Evolutionary conservation across 30 jellyfish, hydroid and myxozoan genomes (phyloP), one percentile per base, ranked within the genome.

Genomic region (Cassiopea xamachana): DNA sequence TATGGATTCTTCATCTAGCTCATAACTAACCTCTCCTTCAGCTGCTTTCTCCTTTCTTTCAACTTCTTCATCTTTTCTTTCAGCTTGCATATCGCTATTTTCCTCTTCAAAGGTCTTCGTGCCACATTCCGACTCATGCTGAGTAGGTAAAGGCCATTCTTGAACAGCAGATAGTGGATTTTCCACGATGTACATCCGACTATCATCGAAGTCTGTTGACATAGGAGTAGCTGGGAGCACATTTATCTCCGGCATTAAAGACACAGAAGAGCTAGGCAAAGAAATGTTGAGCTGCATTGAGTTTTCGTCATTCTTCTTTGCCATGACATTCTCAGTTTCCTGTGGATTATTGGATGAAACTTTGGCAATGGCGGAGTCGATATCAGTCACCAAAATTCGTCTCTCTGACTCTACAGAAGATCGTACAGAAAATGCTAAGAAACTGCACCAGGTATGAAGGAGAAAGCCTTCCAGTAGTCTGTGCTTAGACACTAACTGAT

Each of bases 161-260:
- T 58, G 69, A 13, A 13, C 74, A 8, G 2, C 43, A 43, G 70
- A 14, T 6, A 51, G 7, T 12, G 9, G 74, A 27, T 1, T 48
- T 18, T 78, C 48, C 46, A 62, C 75, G 2, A 14, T 55, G 27
- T 48, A 78, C 51, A 50, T 44, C 73, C 50, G 5, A 48, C 13
- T n/a, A 8, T 27, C 80, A 69, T 69, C 58, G 4, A 46, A 3
- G 9, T 48, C 87, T 1, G 45, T 75, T 48, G 75, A 9, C 60
- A 46, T n/a, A 10, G 94, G 94, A 3, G 94, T 87, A 1, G 94
- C 94, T 16, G 94, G 94, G 47, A 59, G 89, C 51, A 87, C 68
- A n/a, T 75, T 87, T 43, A 87, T 77, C 1, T 60, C 89, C 48
- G 94, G 94, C 43, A 62, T 2, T 27, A 46, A 16, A 6, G 8